Evolutionary conservation across 2,888 invertebrate species (phyloP), one percentile per base, ranked within the genome.

Genomic region (Mimumesa dahlbomi): DNA sequence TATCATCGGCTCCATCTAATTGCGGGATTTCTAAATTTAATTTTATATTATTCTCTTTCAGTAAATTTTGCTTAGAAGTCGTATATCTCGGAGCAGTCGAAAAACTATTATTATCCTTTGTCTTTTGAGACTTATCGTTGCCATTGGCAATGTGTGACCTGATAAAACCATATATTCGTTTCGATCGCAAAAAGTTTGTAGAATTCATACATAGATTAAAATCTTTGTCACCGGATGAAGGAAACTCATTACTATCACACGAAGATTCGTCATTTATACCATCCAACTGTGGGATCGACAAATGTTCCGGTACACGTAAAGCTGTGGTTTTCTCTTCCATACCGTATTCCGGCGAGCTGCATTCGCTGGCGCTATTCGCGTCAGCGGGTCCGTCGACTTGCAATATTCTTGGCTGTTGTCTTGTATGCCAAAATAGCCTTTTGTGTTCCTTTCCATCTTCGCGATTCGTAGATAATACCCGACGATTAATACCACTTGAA

Each of bases 1-100:
- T 91, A 79, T 94, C 94, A 75, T 93, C 93, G 0, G 93, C 93
- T n/a, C 94, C 94, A 84, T 94, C 94, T 50, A 94, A 88, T 86
- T 94, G 94, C 77, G 93, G 92, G 75, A 94, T 93, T 48, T 81
- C 54, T 11, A 81, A 38, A 25, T 68, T 78, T 14, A 83, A 49
- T 16, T 75, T 75, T 5, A 78, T 52, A 58, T 67, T 73, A 6
- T 73, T 73, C 7, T 81, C 76, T 11, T 72, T 70, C 4, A 65
- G 34, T 3, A 64, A 66, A 45, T 40, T 68, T 9, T 46, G 5
- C 34, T 72, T 70, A 4, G 50, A 59, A 0, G 21, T 13, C 1
- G 22, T 9, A n/a, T 36, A 62, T 38, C 58, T 70, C 11, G 52
- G 11, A 4, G 13, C 18, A 21, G 40, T 5, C 2, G 50, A 18